Evolutionary conservation across 2,888 invertebrate genomes (phyloP).

Genomic region (Teinopalpus imperialis): DNA sequence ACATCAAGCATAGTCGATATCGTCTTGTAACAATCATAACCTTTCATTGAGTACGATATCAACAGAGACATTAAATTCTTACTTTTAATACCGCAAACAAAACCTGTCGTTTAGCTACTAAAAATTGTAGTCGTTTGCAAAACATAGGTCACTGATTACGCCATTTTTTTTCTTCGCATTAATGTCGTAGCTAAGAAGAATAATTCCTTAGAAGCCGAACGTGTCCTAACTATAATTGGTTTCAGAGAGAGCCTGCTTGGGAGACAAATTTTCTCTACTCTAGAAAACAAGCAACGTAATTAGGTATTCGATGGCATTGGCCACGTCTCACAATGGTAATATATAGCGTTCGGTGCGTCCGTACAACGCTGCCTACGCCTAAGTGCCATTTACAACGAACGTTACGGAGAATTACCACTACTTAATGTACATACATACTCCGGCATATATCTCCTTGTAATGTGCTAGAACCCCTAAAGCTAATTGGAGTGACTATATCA

Average conservation of each 20-base stretch:
- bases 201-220: conserved; percentile 16
- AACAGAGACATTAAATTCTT: too few relatives aligned
- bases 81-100: too few relatives aligned
- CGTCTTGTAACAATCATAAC: too few relatives aligned
- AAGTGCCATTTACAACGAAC: conserved; percentile 24
- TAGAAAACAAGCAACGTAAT: conserved; percentile 41
- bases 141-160: conserved; percentile 7
- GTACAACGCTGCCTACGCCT: conserved; percentile 27
- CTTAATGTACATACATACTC: too few relatives aligned
- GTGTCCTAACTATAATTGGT: conserved; percentile 19
- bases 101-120: too few relatives aligned
- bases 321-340: conserved; percentile 45
- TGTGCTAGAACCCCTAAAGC: too few relatives aligned
- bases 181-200: conserved; percentile 17
- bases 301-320: conserved; percentile 41
- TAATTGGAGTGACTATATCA: too few relatives aligned
- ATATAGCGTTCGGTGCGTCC: conserved; percentile 36
- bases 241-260: conserved; percentile 22
- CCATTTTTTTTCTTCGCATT: background rate
- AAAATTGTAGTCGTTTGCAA: too few relatives aligned
- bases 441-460: too few relatives aligned
- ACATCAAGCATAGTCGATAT: too few relatives aligned
- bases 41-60: too few relatives aligned
- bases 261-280: conserved; percentile 35
- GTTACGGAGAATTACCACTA: conserved; percentile 5